Percentiles rank a stretch among this genome's conserved stretches.
Conservation (phyloP, 2,113 vertebrate species). For the Petrocephalus zakoni region DNA sequence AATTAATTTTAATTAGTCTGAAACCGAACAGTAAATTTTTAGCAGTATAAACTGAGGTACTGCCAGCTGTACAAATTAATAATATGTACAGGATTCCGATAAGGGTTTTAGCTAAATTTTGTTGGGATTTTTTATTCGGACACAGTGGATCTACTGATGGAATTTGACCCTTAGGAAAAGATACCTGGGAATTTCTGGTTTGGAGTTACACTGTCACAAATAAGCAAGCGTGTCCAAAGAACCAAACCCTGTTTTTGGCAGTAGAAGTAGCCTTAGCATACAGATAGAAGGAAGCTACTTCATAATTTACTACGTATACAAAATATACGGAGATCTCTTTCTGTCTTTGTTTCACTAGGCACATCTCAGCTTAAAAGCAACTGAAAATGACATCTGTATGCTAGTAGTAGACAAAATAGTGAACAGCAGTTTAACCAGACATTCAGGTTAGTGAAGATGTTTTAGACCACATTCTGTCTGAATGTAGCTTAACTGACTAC, state of each 20-base stretch:
- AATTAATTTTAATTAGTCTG: background rate
- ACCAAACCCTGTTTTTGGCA: background rate
- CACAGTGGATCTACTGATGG: background rate
- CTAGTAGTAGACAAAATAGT: background rate
- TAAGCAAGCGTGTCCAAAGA: background rate
- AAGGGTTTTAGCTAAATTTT: background rate
- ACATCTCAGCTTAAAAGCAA: background rate
- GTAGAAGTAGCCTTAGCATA: background rate
- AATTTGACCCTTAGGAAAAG: background rate
- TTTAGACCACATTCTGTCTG: background rate
- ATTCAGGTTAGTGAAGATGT: background rate
- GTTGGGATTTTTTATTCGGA: background rate
- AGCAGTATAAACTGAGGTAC: too few relatives aligned
- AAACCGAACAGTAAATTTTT: too few relatives aligned
- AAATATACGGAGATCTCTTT: background rate
- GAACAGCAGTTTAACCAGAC: background rate
- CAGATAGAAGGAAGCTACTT: background rate
- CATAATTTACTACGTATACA: background rate
- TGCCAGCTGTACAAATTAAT: background rate
- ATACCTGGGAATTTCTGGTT: background rate
- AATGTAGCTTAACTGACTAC: background rate
- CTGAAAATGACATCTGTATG: background rate
- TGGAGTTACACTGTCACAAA: background rate
- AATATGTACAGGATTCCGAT: background rate
- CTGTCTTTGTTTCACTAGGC: background rate